A percentile compares a stretch with the other conserved stretches of the same genome.
Evolutionary conservation across 1,140 invertebrate species (phyloP).

Genomic region (Leptoteleia sp.): DNA sequence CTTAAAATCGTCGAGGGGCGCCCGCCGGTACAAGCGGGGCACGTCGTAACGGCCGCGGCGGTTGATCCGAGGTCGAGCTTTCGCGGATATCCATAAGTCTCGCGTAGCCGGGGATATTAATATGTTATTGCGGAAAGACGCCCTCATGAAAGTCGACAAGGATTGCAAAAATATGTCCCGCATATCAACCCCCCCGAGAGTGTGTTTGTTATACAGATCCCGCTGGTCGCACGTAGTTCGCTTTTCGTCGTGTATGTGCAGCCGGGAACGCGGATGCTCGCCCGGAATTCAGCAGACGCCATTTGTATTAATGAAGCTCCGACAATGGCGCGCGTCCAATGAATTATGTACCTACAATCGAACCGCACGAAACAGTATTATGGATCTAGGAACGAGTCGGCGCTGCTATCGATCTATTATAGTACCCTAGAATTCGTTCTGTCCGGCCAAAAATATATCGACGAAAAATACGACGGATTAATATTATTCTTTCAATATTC

Average conservation of each 20-base stretch:
- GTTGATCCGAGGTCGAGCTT: conserved; percentile 77
- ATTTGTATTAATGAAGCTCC: conserved; percentile 82
- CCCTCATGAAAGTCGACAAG: conserved; percentile 81
- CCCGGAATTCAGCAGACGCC: conserved; percentile 81
- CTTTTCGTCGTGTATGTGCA: conserved; percentile 57
- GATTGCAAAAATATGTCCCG: conserved; percentile 79
- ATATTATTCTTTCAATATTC: too few relatives aligned
- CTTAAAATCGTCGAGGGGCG: conserved; percentile 71
- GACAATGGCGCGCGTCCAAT: conserved; percentile 80
- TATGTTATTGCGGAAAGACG: conserved; percentile 81
- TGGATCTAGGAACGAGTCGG: too few relatives aligned
- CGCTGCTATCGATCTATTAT: too few relatives aligned
- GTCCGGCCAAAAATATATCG: too few relatives aligned
- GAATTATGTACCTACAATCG: conserved; percentile 81
- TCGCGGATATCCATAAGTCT: conserved; percentile 75
- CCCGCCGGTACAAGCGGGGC: conserved; percentile 23
- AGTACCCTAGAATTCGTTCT: too few relatives aligned
- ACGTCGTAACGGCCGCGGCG: conserved; percentile 70
- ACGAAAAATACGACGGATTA: too few relatives aligned
- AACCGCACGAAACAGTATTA: conserved; percentile 77
- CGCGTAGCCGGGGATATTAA: conserved; percentile 77
- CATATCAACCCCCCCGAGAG: conserved; percentile 54
- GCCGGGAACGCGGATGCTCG: conserved; percentile 66
- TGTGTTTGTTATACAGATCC: conserved; percentile 62
- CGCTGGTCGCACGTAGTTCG: conserved; percentile 48